Evolutionary conservation across 2,113 vertebrate genomes (phyloP).

Genomic region (Callionymus lyra): DNA sequence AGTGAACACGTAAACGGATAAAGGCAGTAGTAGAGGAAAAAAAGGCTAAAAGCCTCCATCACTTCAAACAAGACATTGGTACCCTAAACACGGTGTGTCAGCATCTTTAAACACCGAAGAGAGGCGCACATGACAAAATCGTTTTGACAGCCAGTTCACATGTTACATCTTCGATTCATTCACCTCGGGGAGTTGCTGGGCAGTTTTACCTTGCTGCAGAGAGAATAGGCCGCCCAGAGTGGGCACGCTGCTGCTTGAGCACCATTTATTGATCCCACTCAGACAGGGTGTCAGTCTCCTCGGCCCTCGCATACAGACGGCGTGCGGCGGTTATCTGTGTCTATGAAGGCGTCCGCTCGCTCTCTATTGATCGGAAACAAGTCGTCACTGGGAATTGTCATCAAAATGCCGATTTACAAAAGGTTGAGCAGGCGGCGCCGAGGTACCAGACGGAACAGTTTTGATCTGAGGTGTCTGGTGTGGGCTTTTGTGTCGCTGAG

Average conservation of each 20-base stretch:
- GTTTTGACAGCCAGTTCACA: conserved; percentile 76
- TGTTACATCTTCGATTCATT: conserved; percentile 73
- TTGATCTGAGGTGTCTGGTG: conserved; percentile 20
- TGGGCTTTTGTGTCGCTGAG: conserved; percentile 24
- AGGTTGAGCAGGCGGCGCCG: conserved; percentile 39
- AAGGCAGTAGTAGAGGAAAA: conserved; percentile 24
- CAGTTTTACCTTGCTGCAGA: conserved; percentile 62
- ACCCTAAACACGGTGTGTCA: conserved; percentile 57
- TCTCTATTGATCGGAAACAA: conserved; percentile 76
- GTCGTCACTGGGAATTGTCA: conserved; percentile 67
- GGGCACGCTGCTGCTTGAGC: conserved; percentile 33
- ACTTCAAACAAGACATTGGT: conserved; percentile 61
- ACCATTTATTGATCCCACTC: conserved; percentile 73
- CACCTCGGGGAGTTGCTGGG: conserved; percentile 62
- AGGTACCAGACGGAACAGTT: conserved; percentile 48
- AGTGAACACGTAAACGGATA: conserved; percentile 55
- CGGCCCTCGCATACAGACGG: conserved; percentile 55
- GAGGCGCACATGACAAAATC: conserved; percentile 71
- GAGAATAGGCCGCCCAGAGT: conserved; percentile 59
- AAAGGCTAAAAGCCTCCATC: conserved; percentile 65
- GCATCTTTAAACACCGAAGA: conserved; percentile 69
- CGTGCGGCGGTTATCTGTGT: conserved; percentile 66
- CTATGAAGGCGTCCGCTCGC: conserved; percentile 66
- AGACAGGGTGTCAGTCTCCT: conserved; percentile 63
- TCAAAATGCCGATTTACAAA: conserved; percentile 73